A percentile compares a stretch with the other conserved stretches of the same genome.
phyloP scores from a whole-genome alignment of 2,113 vertebrate genomes.

The Bubo bubo region DNA sequence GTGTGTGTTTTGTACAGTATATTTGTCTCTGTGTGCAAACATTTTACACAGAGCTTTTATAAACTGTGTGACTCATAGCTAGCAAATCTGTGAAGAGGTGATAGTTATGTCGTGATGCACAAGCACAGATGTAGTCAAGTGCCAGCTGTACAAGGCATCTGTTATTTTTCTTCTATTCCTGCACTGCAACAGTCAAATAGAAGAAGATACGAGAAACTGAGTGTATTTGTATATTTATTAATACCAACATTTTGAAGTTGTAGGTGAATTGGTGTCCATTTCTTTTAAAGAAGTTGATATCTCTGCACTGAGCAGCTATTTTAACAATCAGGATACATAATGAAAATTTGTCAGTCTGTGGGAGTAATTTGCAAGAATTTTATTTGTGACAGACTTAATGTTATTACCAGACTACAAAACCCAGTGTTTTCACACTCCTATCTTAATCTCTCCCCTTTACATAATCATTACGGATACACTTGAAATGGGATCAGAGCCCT shows the following conservation, averaged over 20 bases:
- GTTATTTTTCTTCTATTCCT: background rate
- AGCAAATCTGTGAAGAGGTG: slow-evolving; percentile 1
- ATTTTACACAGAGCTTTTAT: background rate
- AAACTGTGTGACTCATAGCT: background rate
- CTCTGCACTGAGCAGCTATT: background rate
- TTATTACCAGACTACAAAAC: background rate
- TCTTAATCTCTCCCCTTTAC: background rate
- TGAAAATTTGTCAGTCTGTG: background rate
- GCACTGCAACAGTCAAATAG: background rate
- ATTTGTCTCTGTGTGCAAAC: background rate
- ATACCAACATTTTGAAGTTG: fast-evolving
- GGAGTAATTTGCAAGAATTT: background rate
- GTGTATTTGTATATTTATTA: background rate
- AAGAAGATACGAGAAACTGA: background rate
- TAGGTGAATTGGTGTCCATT: background rate
- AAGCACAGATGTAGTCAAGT: slow-evolving; percentile 29
- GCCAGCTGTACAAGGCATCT: slow-evolving; percentile 25
- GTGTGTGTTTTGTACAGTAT: background rate
- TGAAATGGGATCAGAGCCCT: background rate
- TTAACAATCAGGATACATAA: fast-evolving
- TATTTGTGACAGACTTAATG: background rate
- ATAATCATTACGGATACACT: background rate
- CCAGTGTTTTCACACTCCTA: background rate
- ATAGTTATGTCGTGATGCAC: background rate
- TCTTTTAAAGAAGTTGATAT: background rate